Evolutionary conservation across 2,888 invertebrate genomes (phyloP).

Genomic region (Phymatocera aterrima): DNA sequence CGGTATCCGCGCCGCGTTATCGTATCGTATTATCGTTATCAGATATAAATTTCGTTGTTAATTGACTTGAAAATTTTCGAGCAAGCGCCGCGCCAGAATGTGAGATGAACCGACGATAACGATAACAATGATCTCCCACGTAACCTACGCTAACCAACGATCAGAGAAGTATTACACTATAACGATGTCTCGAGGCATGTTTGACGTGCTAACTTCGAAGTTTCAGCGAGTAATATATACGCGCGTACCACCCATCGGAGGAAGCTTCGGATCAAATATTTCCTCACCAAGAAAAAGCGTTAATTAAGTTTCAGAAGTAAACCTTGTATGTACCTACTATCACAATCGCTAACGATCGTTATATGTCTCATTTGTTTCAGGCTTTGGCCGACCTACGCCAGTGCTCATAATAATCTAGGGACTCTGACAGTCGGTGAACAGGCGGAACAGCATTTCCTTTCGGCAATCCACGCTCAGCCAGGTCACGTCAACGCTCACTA

Average conservation of each 20-base stretch:
- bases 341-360: background rate
- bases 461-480: conserved; percentile 84
- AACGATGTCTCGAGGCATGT: no score
- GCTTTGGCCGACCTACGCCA: conserved; percentile 89
- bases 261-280: no score
- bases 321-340: background rate
- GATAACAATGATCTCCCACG: no score
- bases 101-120: no score
- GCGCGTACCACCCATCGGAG: no score
- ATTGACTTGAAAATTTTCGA: background rate
- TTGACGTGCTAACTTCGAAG: no score
- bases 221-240: no score
- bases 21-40: background rate
- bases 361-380: conserved; percentile 75
- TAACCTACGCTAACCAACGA: no score
- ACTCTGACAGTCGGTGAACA: conserved; percentile 84
- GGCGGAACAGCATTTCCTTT: conserved; percentile 87
- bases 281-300: no score
- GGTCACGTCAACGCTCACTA: conserved; percentile 90
- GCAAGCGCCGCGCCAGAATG: no score
- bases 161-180: no score
- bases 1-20: background rate
- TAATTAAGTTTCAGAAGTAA: no score
- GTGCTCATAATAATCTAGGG: conserved; percentile 92
- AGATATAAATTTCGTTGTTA: background rate